phyloP scores from a whole-genome alignment of 2,113 vertebrate species.

The human (Homo sapiens) region GRCh38 chr1:63126501-63127000 shows the following conservation, averaged over 20 bases:
- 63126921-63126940: slow-evolving; percentile 16
- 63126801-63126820: background rate
- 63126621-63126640: slow-evolving; percentile 41
- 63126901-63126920: background rate
- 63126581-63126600: slow-evolving; percentile 29
- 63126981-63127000: background rate
- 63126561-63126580: slow-evolving; percentile 49
- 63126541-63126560: slow-evolving; percentile 69
- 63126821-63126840: background rate
- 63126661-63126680: slow-evolving; percentile 8
- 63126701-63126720: background rate
- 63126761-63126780: background rate
- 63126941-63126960: background rate
- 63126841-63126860: background rate
- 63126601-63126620: slow-evolving; percentile 17
- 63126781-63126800: background rate
- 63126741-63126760: background rate
- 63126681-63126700: background rate
- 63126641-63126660: background rate
- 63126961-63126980: background rate
- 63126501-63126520: slow-evolving; percentile 17
- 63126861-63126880: background rate
- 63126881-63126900: background rate
- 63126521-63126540: slow-evolving; percentile 68
- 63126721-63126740: background rate